phyloP scores from a whole-genome alignment of 1,140 invertebrate species.

The Ptiloglossa arizonensis region DNA sequence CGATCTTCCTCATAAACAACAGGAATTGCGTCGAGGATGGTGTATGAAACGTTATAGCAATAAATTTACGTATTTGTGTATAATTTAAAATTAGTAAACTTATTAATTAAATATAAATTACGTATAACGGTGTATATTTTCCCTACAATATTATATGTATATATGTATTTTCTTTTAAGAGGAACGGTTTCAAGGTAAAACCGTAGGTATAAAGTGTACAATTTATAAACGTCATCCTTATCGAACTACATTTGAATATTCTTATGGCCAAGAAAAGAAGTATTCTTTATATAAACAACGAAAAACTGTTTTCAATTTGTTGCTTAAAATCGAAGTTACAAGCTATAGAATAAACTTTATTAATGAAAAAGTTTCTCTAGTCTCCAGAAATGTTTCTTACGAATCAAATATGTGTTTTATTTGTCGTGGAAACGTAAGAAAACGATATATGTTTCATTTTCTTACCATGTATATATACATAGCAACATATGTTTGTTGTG shows the following conservation, averaged over 20 bases:
- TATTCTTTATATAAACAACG: constrained; percentile 6
- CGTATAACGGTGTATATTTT: constrained; percentile 56
- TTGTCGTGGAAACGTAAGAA: not conserved
- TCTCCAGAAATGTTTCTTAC: constrained; percentile 1
- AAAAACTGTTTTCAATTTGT: constrained; percentile 11
- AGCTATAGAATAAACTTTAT: constrained; percentile 16
- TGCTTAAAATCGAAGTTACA: not conserved
- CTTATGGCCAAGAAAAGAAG: not conserved
- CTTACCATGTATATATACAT: not conserved
- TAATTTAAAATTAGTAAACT: constrained; percentile 69
- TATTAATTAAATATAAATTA: constrained; percentile 67
- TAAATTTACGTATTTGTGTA: constrained; percentile 71
- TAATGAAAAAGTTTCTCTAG: constrained; percentile 13
- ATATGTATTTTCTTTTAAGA: constrained; percentile 16
- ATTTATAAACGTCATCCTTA: not conserved
- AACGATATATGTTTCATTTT: constrained; percentile 2
- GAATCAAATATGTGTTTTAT: not conserved
- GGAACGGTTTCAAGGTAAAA: not conserved
- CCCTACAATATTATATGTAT: constrained; percentile 35
- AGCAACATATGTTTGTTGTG: not conserved
- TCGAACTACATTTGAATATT: constrained; percentile 19
- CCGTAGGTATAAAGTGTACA: not conserved
- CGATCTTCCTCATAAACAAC: constrained; percentile 62
- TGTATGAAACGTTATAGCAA: constrained; percentile 70
- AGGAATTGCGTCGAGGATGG: constrained; percentile 65